These are phyloP conservation scores for Gallinago solitaria DNA, from an alignment of 2,797 vertebrate species.

Conservation along the genomic window DNA sequence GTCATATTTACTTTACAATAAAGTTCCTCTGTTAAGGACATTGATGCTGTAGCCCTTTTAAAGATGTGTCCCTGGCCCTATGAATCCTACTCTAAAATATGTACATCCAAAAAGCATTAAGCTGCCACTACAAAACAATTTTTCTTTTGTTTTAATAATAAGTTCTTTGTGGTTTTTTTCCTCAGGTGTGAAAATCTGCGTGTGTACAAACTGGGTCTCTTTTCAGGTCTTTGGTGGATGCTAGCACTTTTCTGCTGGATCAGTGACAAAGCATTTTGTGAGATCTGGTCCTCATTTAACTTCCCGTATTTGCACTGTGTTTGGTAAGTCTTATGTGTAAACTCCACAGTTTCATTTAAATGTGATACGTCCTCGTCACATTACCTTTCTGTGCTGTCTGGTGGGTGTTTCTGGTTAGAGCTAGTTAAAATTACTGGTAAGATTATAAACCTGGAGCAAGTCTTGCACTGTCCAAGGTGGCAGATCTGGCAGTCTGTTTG, in stretches of 20 bases:
- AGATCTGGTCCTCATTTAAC: conserved; percentile 95
- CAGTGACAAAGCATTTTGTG: conserved; percentile 95
- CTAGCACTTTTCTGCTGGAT: conserved; percentile 96
- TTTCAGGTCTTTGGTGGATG: conserved; percentile 91
- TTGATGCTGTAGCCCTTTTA: background rate
- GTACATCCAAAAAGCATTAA: background rate
- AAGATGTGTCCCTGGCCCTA: background rate
- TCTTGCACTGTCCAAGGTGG: background rate
- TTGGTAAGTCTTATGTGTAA: conserved; percentile 82
- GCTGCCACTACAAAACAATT: background rate
- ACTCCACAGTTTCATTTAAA: background rate
- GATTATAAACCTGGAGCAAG: background rate
- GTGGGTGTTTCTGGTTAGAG: background rate
- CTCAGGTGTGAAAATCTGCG: conserved; percentile 93
- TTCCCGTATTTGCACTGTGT: conserved; percentile 96
- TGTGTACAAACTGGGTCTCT: conserved; percentile 92
- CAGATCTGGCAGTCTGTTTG: background rate
- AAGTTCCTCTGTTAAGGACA: background rate
- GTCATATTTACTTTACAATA: background rate
- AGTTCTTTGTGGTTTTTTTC: background rate
- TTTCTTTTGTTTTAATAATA: background rate
- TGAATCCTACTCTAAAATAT: background rate
- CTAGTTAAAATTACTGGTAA: background rate
- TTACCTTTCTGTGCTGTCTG: background rate
- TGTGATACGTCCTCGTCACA: background rate